phyloP scores from a whole-genome alignment of 2,888 invertebrate species.

The Pyrochroa serraticornis region DNA sequence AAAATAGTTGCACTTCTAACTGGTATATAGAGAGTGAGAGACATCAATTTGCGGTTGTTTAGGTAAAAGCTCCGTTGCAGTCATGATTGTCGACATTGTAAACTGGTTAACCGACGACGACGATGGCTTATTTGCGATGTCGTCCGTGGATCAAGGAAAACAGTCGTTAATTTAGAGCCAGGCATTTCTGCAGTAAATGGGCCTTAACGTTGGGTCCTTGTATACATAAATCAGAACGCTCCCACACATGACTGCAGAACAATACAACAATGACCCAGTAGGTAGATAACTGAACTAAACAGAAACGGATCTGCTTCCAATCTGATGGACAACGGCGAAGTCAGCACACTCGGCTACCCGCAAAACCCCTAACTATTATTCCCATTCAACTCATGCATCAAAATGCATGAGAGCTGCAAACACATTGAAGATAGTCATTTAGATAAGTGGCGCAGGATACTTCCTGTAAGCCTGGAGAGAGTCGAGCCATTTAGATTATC shows the following conservation, averaged over 20 bases:
- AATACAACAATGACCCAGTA: slow-evolving; percentile 22
- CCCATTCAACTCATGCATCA: slow-evolving; percentile 26
- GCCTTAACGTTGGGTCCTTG: neutral
- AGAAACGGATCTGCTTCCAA: slow-evolving; percentile 18
- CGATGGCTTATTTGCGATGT: no score
- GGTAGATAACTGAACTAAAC: slow-evolving; percentile 12
- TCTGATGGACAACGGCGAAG: slow-evolving; percentile 16
- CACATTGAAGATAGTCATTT: slow-evolving; percentile 31
- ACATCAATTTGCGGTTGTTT: no score
- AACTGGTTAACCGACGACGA: no score
- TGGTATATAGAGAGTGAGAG: no score
- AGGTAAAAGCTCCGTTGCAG: no score
- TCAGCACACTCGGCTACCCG: slow-evolving; percentile 15
- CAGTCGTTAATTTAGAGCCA: no score
- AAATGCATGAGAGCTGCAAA: slow-evolving; percentile 30
- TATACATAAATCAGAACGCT: slow-evolving; percentile 9
- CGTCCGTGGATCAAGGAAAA: no score
- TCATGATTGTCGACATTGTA: no score
- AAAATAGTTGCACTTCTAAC: no score
- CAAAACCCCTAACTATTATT: slow-evolving; percentile 20
- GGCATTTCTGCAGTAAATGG: no score
- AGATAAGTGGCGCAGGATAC: slow-evolving; percentile 19
- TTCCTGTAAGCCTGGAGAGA: neutral
- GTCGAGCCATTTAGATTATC: neutral
- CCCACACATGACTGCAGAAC: slow-evolving; percentile 15